phyloP scores from a whole-genome alignment of 2,797 vertebrate species.

The Syngnathus rostellatus region DNA sequence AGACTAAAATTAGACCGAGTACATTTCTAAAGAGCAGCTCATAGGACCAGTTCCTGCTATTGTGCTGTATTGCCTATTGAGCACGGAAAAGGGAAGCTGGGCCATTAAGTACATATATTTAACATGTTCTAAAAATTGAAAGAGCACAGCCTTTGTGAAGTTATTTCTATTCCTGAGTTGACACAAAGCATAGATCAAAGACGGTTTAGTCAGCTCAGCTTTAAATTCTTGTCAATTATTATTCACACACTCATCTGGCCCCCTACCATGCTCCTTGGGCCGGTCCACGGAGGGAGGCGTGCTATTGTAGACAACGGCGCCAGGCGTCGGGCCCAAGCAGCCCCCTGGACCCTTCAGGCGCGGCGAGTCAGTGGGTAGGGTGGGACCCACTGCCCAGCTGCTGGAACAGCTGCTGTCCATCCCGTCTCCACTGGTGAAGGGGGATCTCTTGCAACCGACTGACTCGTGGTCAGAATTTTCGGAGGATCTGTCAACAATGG shows the following conservation, averaged over 20 bases:
- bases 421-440: slow-evolving; percentile 78
- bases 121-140: background rate
- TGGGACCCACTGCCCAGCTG: slow-evolving; percentile 77
- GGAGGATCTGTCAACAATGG: slow-evolving; percentile 93
- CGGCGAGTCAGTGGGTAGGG: slow-evolving; percentile 72
- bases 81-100: background rate
- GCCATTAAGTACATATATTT: background rate
- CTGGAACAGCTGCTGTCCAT: slow-evolving; percentile 84
- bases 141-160: background rate
- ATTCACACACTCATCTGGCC: background rate
- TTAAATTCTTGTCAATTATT: background rate
- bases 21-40: background rate
- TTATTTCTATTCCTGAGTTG: background rate
- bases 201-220: background rate
- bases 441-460: slow-evolving; percentile 79
- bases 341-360: slow-evolving; percentile 71
- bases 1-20: background rate
- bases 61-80: background rate
- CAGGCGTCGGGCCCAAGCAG: slow-evolving; percentile 80
- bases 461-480: slow-evolving; percentile 86
- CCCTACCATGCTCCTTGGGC: slow-evolving; percentile 80
- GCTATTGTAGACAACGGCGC: slow-evolving; percentile 81
- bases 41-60: background rate
- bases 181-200: background rate
- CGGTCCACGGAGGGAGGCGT: slow-evolving; percentile 73